Base-by-base conservation (phyloP, 2,888 invertebrate species). In the Acleris laterana region DNA sequence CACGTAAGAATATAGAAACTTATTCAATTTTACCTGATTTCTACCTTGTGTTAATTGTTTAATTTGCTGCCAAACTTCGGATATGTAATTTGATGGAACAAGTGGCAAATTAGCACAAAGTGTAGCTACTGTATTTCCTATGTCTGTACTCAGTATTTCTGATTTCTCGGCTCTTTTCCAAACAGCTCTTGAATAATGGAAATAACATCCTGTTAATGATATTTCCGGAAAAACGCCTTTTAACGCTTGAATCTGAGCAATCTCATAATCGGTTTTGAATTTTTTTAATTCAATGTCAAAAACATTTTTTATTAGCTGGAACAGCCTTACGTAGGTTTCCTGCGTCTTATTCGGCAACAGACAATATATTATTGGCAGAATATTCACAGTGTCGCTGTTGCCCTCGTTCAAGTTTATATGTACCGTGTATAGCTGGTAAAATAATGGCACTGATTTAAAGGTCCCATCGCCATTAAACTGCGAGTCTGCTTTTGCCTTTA, bases 81-180 rank as follows among this genome's bases (percentile, higher is more conserved):
- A 44, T 56, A 51, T 57, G 42, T 61, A 56, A 25, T 28, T 44
- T 61, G 49, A 42, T 32, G 65, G 58, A 52, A 68, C 53, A 61
- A 61, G 64, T 57, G 69, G 68, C 49, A 69, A 49, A 56, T 66
- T 69, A 44, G 69, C 68, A 62, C 68, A 71, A 28, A 28, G 25
- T 57, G 61, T 48, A 16, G 63, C 65, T 19, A 68, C 65, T 55
- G 69, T 49, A 7, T 55, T 28, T 25, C 19, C 49, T 32, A 60
- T 48, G 20, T 60, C 28, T n/a, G 19, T 19, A 13, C 60, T 22
- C n/a, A 48, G 49, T 20, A 65, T 55, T 60, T 49, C 48, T 49
- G 60, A 49, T 38, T 42, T 2, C 16, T 65, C 60, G 5, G 65
- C 46, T 51, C 60, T 60, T 53, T 44, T 52, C 53, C 53, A 55